These are phyloP conservation scores for Podargus strigoides DNA, from an alignment of 2,797 vertebrate species.

Conservation along the genomic window DNA sequence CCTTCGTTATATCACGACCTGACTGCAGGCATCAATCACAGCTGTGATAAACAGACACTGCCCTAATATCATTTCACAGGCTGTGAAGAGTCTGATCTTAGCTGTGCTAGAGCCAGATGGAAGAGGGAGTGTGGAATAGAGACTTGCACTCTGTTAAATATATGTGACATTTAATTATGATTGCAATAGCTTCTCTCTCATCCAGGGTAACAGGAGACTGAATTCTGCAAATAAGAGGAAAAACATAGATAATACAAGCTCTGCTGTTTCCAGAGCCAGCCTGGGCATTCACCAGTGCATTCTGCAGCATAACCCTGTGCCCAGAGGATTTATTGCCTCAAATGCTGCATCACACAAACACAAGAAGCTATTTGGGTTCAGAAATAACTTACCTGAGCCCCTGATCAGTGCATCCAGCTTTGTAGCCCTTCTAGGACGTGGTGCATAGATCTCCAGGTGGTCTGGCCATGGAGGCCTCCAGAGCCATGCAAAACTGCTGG, in stretches of 20 bases:
- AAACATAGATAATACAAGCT: not conserved
- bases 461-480: not conserved
- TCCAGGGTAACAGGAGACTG: not conserved
- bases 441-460: not conserved
- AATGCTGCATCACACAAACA: not conserved
- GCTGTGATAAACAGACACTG: not conserved
- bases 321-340: not conserved
- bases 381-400: not conserved
- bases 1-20: not conserved
- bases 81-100: not conserved
- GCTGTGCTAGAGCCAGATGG: conserved; percentile 27
- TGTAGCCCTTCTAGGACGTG: not conserved
- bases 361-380: not conserved
- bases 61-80: not conserved
- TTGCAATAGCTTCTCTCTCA: not conserved
- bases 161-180: conserved; percentile 45
- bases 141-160: not conserved
- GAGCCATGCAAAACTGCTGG: not conserved
- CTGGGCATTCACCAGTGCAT: not conserved
- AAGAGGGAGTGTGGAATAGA: not conserved
- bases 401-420: not conserved
- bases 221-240: not conserved
- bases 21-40: not conserved
- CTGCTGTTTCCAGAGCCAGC: not conserved
- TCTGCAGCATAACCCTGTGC: not conserved